Evolutionary conservation across 2,888 invertebrate genomes (phyloP).

Genomic region (Polia nebulosa): DNA sequence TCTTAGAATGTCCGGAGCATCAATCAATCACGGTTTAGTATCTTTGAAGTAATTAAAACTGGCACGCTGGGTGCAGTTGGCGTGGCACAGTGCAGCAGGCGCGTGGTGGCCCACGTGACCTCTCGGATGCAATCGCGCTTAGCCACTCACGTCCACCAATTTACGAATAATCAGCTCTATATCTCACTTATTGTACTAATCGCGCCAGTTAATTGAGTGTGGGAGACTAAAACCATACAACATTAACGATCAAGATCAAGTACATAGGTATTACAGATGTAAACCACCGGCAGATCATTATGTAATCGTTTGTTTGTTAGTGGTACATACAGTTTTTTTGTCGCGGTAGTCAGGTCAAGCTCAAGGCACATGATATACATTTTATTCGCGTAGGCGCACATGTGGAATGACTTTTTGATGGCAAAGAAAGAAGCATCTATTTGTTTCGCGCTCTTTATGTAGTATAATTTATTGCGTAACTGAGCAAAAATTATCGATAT

Average conservation of each 20-base stretch:
- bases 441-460: conserved; percentile 27
- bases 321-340: conserved; percentile 63
- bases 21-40: conserved; percentile 64
- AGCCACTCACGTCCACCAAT: conserved; percentile 47
- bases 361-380: conserved; percentile 74
- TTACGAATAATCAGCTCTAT: conserved; percentile 45
- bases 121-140: conserved; percentile 48
- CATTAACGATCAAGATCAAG: conserved; percentile 57
- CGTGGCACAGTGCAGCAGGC: conserved; percentile 63
- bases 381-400: conserved; percentile 39
- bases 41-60: conserved; percentile 71
- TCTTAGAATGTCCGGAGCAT: conserved; percentile 54
- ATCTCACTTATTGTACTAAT: conserved; percentile 49
- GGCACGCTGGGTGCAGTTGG: conserved; percentile 72
- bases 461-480: conserved; percentile 37
- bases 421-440: conserved; percentile 20
- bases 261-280: conserved; percentile 55
- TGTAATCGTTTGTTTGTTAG: conserved; percentile 74
- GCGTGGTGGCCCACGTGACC: conserved; percentile 74
- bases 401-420: conserved; percentile 30
- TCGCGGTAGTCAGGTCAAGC: conserved; percentile 77
- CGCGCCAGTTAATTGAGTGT: conserved; percentile 49
- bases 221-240: conserved; percentile 48
- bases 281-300: conserved; percentile 70
- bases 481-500: conserved; percentile 58